These are phyloP conservation scores for Periophthalmodon schlosseri DNA, from an alignment of 2,113 vertebrate species.

Conservation along the genomic window DNA sequence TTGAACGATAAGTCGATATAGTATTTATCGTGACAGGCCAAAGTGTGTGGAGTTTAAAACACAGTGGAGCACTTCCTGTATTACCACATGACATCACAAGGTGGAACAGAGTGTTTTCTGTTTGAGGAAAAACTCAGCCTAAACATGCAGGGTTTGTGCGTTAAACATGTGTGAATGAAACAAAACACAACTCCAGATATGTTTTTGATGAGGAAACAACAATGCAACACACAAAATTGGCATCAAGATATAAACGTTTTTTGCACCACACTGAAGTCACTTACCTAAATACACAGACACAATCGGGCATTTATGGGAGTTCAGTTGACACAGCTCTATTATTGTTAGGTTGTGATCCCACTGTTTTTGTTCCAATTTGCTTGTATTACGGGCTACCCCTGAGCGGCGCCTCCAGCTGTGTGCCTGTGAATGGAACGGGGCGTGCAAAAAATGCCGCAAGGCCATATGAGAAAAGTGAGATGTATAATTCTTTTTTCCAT, in stretches of 20 bases:
- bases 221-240: too few relatives aligned
- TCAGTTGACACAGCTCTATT: slow-evolving; percentile 30
- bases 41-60: too few relatives aligned
- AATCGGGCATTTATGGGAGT: not conserved
- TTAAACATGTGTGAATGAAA: too few relatives aligned
- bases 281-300: not conserved
- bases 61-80: too few relatives aligned
- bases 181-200: too few relatives aligned
- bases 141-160: too few relatives aligned
- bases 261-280: not conserved
- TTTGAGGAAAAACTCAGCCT: too few relatives aligned
- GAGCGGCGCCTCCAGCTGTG: slow-evolving; percentile 56
- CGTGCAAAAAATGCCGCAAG: slow-evolving; percentile 40
- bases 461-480: slow-evolving; percentile 39
- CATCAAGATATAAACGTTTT: not conserved
- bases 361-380: slow-evolving; percentile 51
- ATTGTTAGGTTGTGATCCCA: slow-evolving; percentile 29
- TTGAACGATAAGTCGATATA: too few relatives aligned
- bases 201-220: too few relatives aligned
- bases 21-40: too few relatives aligned
- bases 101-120: too few relatives aligned
- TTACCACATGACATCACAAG: too few relatives aligned
- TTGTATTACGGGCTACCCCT: slow-evolving; percentile 37
- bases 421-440: slow-evolving; percentile 49
- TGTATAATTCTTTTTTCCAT: slow-evolving; percentile 23